Evolutionary conservation across 1,140 invertebrate genomes (phyloP), one percentile per base, ranked within the genome.

Genomic region (Luehdorfia chinensis): DNA sequence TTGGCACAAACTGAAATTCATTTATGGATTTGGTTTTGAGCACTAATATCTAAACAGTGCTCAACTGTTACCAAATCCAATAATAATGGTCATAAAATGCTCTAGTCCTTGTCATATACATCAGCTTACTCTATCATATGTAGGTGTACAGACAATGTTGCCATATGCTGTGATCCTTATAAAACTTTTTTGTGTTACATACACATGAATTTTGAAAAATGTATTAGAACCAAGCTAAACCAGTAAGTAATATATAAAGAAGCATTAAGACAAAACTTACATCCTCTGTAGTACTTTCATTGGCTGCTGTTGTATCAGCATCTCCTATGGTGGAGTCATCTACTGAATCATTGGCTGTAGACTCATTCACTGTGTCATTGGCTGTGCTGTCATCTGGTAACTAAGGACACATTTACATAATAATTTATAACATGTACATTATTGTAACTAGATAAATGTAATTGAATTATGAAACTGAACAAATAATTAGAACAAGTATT

Each of bases 231-330:
- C 3, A 7, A 7, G 19, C 3, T 4, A 21, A 21, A 21, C 7
- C 2, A 28, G 25, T 6, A 28, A 28, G n/a, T 28, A 9, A 28
- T 2, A 28, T n/a, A 28, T 4, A 2, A 28, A 9, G 11, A 31
- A 31, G 1, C 1, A 31, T 3, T 1, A 1, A 12, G 9, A 12
- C 12, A 12, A 30, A 27, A 59, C 51, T 57, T 30, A 71, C 74
- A 37, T 78, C 77, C 5, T 78, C 75, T 46, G 61, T 56, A 16
- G 58, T 49, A 30, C 74, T 77, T 1, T 79, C 71, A 14, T 80
- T 69, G 2, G 56, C 66, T 0, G 57, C 59, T 0, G 74, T 75
- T 3, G 68, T 69, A 47, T 76, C 77, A 8, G 57, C 39, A 7
- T 30, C 25, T 6, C 11, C 27, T 7, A 14, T 57, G 0, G 31